A percentile compares a stretch with the other conserved stretches of the same genome.
Evolutionary conservation across 2,888 invertebrate species (phyloP).

Genomic region (Gibbula magus): DNA sequence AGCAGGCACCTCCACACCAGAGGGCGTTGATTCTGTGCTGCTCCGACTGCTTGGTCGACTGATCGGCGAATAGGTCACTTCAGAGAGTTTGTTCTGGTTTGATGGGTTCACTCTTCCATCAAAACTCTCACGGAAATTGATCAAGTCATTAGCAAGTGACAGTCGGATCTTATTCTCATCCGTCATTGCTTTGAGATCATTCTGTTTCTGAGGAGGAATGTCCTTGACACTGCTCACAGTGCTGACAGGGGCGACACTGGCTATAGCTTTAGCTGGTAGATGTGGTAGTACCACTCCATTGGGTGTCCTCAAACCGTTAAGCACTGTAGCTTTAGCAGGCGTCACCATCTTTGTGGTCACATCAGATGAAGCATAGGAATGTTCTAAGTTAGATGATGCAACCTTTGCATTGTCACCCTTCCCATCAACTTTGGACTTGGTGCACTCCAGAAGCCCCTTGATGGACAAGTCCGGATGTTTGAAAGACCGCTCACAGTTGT

Average conservation of each 20-base stretch:
- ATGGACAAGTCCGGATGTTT: conserved; percentile 35
- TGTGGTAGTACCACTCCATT: neutral
- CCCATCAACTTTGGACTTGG: neutral
- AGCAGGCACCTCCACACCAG: conserved; percentile 24
- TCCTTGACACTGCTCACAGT: neutral
- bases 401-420: neutral
- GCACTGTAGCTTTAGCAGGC: neutral
- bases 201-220: neutral
- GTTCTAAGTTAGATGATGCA: neutral
- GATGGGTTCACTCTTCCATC: neutral
- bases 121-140: conserved; percentile 26
- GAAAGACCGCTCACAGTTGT: conserved; percentile 28
- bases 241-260: neutral
- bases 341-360: neutral
- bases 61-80: conserved; percentile 75
- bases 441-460: conserved; percentile 37
- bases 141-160: conserved; percentile 32
- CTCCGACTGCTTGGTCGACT: conserved; percentile 75
- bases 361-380: conserved; percentile 20
- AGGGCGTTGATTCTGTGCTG: conserved; percentile 46
- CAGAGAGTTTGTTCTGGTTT: conserved; percentile 16
- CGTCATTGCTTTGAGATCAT: conserved; percentile 14
- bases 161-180: conserved; percentile 26
- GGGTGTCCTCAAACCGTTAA: neutral
- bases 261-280: neutral